Conservation (phyloP, 2,797 vertebrate species). For the Falco columbarius region DNA sequence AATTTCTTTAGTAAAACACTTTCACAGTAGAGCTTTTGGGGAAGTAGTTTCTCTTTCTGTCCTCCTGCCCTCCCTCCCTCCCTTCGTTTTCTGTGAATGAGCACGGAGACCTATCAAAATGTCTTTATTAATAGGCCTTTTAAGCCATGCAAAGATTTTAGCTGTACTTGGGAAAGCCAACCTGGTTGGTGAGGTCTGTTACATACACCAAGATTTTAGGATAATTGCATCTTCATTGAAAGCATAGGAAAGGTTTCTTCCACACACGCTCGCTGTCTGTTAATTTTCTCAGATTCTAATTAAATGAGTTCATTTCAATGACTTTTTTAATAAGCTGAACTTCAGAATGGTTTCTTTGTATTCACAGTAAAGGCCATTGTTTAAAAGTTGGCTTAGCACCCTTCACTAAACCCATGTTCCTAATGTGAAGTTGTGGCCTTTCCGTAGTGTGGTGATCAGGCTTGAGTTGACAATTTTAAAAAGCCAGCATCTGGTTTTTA, state of each 20-base stretch:
- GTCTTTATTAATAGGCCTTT: not conserved
- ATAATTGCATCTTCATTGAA: not conserved
- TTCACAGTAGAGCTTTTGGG: not conserved
- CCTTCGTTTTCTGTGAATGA: not conserved
- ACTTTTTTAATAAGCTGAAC: constrained; percentile 4
- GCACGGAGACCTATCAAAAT: not conserved
- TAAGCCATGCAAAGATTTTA: not conserved
- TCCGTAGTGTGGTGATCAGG: not conserved
- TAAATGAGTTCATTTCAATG: not conserved
- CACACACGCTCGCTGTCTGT: not conserved
- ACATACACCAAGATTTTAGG: not conserved
- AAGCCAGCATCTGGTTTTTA: not conserved
- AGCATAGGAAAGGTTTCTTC: not conserved
- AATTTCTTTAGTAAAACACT: not conserved
- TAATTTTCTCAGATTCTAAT: not conserved
- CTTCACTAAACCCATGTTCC: not conserved
- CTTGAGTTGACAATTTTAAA: not conserved
- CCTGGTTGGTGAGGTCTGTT: not conserved
- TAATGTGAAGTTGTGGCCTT: not conserved
- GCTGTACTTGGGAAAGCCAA: not conserved
- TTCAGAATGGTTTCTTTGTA: constrained; percentile 40
- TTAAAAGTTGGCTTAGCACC: not conserved
- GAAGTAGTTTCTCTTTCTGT: not conserved
- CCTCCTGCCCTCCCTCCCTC: too few relatives aligned
- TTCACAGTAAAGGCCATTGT: not conserved